phyloP scores from a whole-genome alignment of 2,113 vertebrate genomes.

The Coturnix japonica region DNA sequence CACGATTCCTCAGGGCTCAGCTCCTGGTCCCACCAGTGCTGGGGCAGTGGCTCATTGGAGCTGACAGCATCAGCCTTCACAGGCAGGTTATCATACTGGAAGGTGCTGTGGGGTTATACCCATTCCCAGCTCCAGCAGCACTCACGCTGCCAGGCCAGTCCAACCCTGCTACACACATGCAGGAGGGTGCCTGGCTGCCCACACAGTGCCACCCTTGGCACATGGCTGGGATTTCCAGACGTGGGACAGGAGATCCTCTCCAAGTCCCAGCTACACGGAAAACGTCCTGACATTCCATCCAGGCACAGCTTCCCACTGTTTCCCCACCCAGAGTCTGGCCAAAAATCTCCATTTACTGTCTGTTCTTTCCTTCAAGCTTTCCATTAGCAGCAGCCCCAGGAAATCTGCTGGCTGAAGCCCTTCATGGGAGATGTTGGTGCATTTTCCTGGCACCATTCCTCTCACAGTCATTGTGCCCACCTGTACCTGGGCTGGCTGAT shows the following conservation, averaged over 20 bases:
- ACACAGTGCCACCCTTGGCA: fast-evolving
- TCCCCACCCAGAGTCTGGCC: neutral
- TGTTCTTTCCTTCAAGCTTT: slow-evolving; percentile 48
- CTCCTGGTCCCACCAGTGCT: neutral
- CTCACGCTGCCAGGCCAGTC: neutral
- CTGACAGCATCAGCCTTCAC: neutral
- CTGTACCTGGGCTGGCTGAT: neutral
- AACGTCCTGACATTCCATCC: neutral
- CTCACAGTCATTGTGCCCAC: neutral
- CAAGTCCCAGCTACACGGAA: neutral
- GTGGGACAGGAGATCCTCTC: neutral
- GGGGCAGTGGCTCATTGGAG: neutral
- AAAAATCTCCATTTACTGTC: neutral
- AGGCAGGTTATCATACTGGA: neutral
- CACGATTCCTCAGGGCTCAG: neutral
- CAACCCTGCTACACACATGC: neutral
- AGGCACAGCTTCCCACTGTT: neutral
- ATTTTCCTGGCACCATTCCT: slow-evolving; percentile 52
- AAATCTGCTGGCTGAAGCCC: slow-evolving; percentile 32
- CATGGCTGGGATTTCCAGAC: neutral
- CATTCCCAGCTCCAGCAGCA: neutral
- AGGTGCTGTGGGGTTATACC: neutral
- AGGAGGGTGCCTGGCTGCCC: neutral
- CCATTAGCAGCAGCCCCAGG: neutral
- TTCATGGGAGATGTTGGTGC: neutral